Evolutionary conservation across 1,140 invertebrate species (phyloP).

Genomic region (Fopius arisanus): DNA sequence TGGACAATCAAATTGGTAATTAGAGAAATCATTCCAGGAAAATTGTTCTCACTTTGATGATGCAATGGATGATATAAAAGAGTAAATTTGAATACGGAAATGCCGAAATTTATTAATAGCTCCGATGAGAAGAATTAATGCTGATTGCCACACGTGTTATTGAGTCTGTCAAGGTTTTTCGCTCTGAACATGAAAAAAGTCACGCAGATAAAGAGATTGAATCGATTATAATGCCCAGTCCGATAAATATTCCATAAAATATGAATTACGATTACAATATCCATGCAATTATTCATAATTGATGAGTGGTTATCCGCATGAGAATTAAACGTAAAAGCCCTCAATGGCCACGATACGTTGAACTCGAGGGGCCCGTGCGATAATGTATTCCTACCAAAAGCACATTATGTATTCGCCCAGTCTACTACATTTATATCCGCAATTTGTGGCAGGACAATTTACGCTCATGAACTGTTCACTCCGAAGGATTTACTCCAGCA

Average conservation of each 20-base stretch:
- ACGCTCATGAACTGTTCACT: conserved; percentile 37
- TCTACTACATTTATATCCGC: conserved; percentile 38
- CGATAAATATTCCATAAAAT: conserved; percentile 5
- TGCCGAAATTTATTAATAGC: no score
- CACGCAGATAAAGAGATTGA: neutral
- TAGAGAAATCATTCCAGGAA: no score
- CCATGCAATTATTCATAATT: conserved; percentile 24
- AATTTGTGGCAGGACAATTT: conserved; percentile 38
- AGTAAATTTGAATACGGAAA: no score
- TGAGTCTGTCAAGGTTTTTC: no score
- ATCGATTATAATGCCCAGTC: neutral
- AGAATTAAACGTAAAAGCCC: conserved; percentile 20
- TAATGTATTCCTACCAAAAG: conserved; percentile 26
- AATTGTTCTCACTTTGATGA: no score
- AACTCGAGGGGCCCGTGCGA: neutral
- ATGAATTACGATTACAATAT: conserved; percentile 9
- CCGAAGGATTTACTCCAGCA: conserved; percentile 32
- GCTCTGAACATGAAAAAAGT: neutral
- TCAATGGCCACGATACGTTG: neutral
- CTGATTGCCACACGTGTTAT: no score
- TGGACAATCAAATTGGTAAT: no score
- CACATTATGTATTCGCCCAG: conserved; percentile 35
- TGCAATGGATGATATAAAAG: no score
- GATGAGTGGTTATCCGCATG: conserved; percentile 22
- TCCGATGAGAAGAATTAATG: no score